Evolutionary conservation across 1,140 invertebrate genomes (phyloP), one percentile per base, ranked within the genome.

Genomic region (Micrasema minimum): DNA sequence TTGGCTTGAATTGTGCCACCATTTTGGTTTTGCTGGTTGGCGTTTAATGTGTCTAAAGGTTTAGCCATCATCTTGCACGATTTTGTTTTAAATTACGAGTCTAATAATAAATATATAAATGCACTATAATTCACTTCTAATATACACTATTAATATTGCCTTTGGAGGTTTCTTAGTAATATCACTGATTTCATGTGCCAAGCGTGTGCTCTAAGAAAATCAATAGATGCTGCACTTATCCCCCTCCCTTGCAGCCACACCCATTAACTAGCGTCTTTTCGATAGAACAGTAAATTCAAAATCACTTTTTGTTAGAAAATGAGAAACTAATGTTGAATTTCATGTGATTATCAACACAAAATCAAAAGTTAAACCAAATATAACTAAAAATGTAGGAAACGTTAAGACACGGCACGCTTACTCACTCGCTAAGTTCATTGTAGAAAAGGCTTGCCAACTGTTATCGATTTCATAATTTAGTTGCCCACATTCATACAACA

Each of bases 1-100:
- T 85, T 82, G 69, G 85, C 85, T 72, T 86, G 85, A 66, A 86
- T 81, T 79, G 86, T 85, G 81, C 86, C 87, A 78, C 87, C 87
- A 81, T 88, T 88, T 69, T 72, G 71, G 66, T 68, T 69, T 61
- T 66, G 71, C 61, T 62, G 55, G 79, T 85, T 83, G 75, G 80
- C 80, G 79, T 84, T 84, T 76, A 84, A 79, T 76, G 80, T 78
- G 77, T 85, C 83, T 72, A 84, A 80, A 69, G 82, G 70, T 80
- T 85, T 85, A 76, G 82, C 81, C 83, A 85, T 85, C 83, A 84
- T 84, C 80, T 72, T 66, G 61, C 69, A 64, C 59, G 59, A 50
- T 65, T 71, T 64, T 68, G 12, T 59, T 61, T 68, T 48, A 65
- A 48, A 50, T 64, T 71, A 71, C 46, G 37, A 71, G 43, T 55